Conservation (phyloP, 2,888 invertebrate species). For the Imbricaverruca yamaguchii region DNA sequence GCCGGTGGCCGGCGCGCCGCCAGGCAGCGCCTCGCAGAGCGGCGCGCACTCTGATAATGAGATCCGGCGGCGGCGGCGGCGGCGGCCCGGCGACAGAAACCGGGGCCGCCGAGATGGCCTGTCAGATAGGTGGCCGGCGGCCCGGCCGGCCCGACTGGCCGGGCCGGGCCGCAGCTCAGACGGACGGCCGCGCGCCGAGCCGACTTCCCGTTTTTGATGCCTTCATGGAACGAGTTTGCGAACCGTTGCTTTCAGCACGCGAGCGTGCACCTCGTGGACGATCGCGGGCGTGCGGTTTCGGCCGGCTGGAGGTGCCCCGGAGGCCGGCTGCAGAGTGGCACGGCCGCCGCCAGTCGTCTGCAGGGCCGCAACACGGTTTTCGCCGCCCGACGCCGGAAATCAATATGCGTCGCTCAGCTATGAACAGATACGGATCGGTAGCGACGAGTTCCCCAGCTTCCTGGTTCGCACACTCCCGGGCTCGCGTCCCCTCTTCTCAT, state of each 20-base stretch:
- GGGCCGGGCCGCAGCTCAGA: not conserved
- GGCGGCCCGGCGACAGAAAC: not conserved
- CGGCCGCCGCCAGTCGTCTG: not conserved
- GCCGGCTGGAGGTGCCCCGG: not conserved
- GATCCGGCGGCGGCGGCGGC: not conserved
- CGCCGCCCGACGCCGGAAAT: not conserved
- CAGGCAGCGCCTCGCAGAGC: not conserved
- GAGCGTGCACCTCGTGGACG: not conserved
- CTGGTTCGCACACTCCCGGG: not conserved
- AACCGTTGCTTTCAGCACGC: not conserved
- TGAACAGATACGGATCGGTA: no score
- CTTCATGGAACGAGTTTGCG: not conserved
- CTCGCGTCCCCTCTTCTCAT: not conserved
- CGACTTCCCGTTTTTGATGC: no score
- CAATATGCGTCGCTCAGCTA: not conserved
- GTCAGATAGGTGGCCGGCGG: not conserved
- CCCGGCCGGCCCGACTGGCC: not conserved
- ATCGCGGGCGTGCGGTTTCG: not conserved
- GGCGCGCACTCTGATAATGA: not conserved
- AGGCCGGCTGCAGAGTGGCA: not conserved
- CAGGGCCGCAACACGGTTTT: not conserved
- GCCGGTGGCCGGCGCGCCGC: not conserved
- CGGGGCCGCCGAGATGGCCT: not conserved
- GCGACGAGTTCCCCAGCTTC: no score
- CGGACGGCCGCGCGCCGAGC: no score